A percentile compares a stretch with the other conserved stretches of the same genome.
phyloP scores from a whole-genome alignment of 2,797 vertebrate genomes.

The Tragelaphus oryx region DNA sequence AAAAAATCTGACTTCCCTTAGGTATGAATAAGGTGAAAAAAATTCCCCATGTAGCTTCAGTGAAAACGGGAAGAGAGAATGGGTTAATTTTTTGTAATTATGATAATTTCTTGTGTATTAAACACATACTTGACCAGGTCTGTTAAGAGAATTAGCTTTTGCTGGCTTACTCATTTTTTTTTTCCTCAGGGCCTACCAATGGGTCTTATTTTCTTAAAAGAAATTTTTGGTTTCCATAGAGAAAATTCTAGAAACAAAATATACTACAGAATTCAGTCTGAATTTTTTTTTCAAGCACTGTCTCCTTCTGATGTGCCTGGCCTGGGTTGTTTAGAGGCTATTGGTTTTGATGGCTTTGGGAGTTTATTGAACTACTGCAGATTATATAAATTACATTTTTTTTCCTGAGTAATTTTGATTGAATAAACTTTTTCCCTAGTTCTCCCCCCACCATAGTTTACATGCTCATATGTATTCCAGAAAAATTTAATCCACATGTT shows the following conservation, averaged over 20 bases:
- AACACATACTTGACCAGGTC: not conserved
- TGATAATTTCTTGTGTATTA: not conserved
- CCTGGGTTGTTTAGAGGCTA: slow-evolving; percentile 4
- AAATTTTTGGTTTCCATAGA: not conserved
- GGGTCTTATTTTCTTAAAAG: slow-evolving; percentile 14
- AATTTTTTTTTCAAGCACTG: not conserved
- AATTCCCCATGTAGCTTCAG: not conserved
- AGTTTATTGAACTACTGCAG: slow-evolving; percentile 20
- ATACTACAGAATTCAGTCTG: not conserved
- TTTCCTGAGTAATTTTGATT: slow-evolving; percentile 54
- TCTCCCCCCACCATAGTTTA: slow-evolving; percentile 5
- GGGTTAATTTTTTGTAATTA: not conserved
- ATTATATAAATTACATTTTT: slow-evolving; percentile 5
- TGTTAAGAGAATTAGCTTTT: not conserved
- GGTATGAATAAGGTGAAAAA: not conserved
- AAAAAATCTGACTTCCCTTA: not conserved
- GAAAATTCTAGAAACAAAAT: slow-evolving; percentile 41
- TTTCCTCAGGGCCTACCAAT: not conserved
- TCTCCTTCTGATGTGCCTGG: not conserved
- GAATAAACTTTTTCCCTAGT: slow-evolving; percentile 25
- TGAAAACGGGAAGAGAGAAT: not conserved
- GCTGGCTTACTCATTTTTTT: not conserved
- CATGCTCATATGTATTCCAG: not conserved
- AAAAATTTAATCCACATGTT: slow-evolving; percentile 16
- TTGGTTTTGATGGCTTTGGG: slow-evolving; percentile 33